Evolutionary conservation across 2,797 vertebrate genomes (phyloP).

Genomic region (Sebastes diaconus): DNA sequence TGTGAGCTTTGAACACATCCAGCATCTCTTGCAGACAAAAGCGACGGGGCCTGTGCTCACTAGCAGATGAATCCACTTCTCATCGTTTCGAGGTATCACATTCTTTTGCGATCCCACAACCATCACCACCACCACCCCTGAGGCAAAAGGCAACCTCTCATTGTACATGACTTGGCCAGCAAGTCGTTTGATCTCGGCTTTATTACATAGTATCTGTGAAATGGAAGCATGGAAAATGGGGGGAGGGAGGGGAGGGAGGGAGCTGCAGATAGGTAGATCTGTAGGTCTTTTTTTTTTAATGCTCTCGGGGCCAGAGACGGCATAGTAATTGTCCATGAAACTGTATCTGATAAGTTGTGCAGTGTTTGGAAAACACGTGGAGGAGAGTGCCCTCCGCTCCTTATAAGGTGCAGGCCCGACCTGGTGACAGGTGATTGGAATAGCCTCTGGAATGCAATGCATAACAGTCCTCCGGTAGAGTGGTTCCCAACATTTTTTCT

Average conservation of each 20-base stretch:
- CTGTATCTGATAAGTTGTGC: constrained; percentile 76
- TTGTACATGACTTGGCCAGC: constrained; percentile 50
- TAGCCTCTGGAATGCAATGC: constrained; percentile 75
- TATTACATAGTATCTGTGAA: constrained; percentile 65
- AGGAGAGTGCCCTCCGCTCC: constrained; percentile 74
- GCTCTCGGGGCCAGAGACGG: constrained; percentile 46
- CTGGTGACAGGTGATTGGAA: constrained; percentile 80
- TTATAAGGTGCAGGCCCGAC: constrained; percentile 78
- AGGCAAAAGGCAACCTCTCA: constrained; percentile 35
- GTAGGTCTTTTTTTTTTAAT: constrained; percentile 3
- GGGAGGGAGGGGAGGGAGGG: constrained; percentile 15
- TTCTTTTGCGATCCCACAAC: constrained; percentile 49
- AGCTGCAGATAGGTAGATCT: constrained; percentile 23
- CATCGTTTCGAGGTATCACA: constrained; percentile 56
- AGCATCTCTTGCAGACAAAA: constrained; percentile 52
- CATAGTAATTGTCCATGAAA: constrained; percentile 73
- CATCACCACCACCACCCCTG: constrained; percentile 19
- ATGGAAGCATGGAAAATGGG: constrained; percentile 55
- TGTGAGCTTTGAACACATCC: constrained; percentile 10
- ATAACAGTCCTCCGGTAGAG: constrained; percentile 47
- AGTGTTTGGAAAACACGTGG: constrained; percentile 77
- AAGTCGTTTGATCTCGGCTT: constrained; percentile 63
- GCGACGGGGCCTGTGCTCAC: constrained; percentile 12
- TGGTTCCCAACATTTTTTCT: background rate
- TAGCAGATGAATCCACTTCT: constrained; percentile 46